These are phyloP conservation scores for Syngnathus typhle DNA, from an alignment of 2,113 vertebrate species.

Conservation along the genomic window DNA sequence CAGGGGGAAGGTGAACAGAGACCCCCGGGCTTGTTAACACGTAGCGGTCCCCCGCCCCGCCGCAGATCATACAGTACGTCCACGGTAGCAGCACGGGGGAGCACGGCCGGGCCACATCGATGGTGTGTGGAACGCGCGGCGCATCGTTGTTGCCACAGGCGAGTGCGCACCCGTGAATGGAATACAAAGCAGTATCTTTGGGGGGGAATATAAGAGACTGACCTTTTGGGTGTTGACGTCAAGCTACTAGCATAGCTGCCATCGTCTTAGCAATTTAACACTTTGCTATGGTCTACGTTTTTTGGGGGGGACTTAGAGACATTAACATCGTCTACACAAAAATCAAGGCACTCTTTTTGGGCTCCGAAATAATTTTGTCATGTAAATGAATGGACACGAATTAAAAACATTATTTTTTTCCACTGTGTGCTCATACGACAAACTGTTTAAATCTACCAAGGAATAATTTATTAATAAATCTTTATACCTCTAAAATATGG, in stretches of 20 bases:
- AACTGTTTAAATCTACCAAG: too few relatives aligned
- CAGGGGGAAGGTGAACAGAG: slow-evolving; percentile 74
- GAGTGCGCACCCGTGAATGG: background rate
- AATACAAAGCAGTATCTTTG: slow-evolving; percentile 7
- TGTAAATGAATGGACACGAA: too few relatives aligned
- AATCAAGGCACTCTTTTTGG: too few relatives aligned
- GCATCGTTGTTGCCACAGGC: slow-evolving; percentile 12
- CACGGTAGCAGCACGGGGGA: slow-evolving; percentile 36
- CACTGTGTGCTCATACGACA: too few relatives aligned
- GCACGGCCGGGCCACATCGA: slow-evolving; percentile 30
- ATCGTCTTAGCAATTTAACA: background rate
- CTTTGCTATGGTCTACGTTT: too few relatives aligned
- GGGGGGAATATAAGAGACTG: background rate
- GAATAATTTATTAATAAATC: too few relatives aligned
- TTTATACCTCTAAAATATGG: too few relatives aligned
- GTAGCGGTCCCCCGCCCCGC: slow-evolving; percentile 39
- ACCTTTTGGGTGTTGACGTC: slow-evolving; percentile 2
- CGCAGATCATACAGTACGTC: slow-evolving; percentile 37
- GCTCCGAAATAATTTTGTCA: too few relatives aligned
- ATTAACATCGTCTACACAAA: too few relatives aligned
- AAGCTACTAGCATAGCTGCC: background rate
- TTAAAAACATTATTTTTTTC: too few relatives aligned
- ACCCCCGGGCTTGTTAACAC: slow-evolving; percentile 74
- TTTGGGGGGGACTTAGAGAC: too few relatives aligned
- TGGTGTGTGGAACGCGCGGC: slow-evolving; percentile 23